These are phyloP conservation scores for Omphaloscelis lunosa DNA, from an alignment of 2,888 invertebrate species.

Conservation along the genomic window DNA sequence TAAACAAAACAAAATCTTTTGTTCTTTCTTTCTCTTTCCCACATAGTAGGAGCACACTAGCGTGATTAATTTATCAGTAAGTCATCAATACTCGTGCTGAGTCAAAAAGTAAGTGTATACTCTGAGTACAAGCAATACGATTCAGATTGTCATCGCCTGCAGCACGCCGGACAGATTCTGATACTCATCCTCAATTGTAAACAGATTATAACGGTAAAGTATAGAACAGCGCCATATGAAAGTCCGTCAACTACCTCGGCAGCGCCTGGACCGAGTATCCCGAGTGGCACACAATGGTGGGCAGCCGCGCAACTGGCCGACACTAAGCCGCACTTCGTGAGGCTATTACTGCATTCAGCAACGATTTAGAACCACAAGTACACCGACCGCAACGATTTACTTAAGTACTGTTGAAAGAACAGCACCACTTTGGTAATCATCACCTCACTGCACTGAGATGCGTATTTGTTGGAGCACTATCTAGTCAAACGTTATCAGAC, in stretches of 20 bases:
- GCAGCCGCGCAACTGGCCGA: neutral
- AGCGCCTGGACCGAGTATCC: neutral
- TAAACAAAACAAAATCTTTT: neutral
- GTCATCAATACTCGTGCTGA: neutral
- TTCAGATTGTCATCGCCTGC: neutral
- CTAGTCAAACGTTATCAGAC: neutral
- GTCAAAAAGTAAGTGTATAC: neutral
- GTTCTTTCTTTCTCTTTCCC: neutral
- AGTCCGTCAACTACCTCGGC: neutral
- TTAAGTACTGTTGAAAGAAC: neutral
- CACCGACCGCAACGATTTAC: slow-evolving; percentile 1
- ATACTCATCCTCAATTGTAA: neutral
- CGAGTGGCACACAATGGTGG: neutral
- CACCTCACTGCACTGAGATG: neutral
- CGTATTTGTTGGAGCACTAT: neutral
- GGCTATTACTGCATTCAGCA: slow-evolving; percentile 3
- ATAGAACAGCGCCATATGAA: neutral
- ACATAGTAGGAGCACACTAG: neutral
- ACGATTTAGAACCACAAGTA: slow-evolving; percentile 8
- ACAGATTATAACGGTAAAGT: neutral
- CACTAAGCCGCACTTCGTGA: slow-evolving; percentile 6
- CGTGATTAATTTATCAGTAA: neutral
- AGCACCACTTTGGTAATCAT: neutral
- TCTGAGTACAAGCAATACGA: neutral
- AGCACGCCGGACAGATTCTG: neutral